Evolutionary conservation across 2,797 vertebrate species (phyloP).

Genomic region (Parauchenoglanis punctatus): DNA sequence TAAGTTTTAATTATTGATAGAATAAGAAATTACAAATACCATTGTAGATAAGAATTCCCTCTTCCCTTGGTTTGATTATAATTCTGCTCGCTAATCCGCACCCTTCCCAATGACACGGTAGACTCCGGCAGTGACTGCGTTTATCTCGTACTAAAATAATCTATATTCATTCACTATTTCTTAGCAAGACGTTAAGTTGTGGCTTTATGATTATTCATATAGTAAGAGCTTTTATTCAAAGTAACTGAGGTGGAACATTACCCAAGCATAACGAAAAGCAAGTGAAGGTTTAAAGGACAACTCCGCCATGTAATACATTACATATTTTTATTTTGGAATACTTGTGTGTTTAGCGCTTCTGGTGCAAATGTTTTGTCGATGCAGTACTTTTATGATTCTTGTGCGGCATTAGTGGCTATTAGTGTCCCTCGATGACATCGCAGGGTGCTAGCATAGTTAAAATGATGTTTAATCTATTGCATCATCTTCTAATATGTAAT

Average conservation of each 20-base stretch:
- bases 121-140: background rate
- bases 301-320: background rate
- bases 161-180: slow-evolving; percentile 16
- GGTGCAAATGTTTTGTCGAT: background rate
- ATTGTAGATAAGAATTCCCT: slow-evolving; percentile 17
- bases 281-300: background rate
- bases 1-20: background rate
- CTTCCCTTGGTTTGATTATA: slow-evolving; percentile 23
- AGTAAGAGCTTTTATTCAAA: background rate
- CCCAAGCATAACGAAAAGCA: background rate
- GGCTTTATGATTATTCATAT: slow-evolving; percentile 5
- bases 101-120: background rate
- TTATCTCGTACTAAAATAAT: slow-evolving; percentile 1
- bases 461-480: background rate
- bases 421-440: background rate
- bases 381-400: background rate
- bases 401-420: too few relatives aligned
- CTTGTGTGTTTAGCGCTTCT: background rate
- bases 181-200: background rate
- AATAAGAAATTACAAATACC: slow-evolving; percentile 27
- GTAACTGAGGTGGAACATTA: slow-evolving; percentile 3
- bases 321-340: background rate
- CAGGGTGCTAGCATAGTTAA: background rate
- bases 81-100: background rate
- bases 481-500: background rate